Percentiles rank a stretch among this genome's conserved stretches.
phyloP scores from a whole-genome alignment of 2,797 vertebrate species.

The Muscicapa comitata region DNA sequence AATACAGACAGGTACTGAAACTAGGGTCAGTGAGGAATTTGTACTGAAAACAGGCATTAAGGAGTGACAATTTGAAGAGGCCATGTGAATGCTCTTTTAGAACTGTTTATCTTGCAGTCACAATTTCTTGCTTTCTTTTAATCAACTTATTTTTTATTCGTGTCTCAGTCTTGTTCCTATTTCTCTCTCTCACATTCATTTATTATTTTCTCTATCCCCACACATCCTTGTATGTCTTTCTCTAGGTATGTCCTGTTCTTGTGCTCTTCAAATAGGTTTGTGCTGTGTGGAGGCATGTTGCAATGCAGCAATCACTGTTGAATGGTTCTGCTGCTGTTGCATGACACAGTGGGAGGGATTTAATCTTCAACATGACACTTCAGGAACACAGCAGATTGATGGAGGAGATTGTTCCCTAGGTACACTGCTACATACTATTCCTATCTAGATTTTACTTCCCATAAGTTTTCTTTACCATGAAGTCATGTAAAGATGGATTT shows the following conservation, averaged over 20 bases:
- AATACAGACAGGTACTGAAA: not conserved
- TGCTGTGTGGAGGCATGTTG: not conserved
- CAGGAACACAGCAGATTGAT: not conserved
- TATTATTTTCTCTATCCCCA: not conserved
- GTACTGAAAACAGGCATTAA: not conserved
- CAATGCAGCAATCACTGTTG: not conserved
- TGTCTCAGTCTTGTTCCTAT: not conserved
- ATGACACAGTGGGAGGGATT: not conserved
- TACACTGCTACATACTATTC: not conserved
- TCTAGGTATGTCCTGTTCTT: not conserved
- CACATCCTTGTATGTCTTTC: not conserved
- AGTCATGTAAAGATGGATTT: conserved; percentile 8
- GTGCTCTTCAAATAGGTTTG: not conserved
- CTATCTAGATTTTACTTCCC: not conserved
- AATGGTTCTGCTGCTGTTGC: not conserved
- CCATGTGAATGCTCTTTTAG: not conserved
- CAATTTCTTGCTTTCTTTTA: not conserved
- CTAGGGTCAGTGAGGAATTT: not conserved
- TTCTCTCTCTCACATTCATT: not conserved
- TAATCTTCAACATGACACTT: not conserved
- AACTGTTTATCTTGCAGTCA: not conserved
- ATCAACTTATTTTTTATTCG: not conserved
- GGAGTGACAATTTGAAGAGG: not conserved
- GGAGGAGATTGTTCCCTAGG: not conserved
- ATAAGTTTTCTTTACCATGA: not conserved